Evolutionary conservation across 2,113 vertebrate species (phyloP).

Genomic region (Spilogale gracilis): DNA sequence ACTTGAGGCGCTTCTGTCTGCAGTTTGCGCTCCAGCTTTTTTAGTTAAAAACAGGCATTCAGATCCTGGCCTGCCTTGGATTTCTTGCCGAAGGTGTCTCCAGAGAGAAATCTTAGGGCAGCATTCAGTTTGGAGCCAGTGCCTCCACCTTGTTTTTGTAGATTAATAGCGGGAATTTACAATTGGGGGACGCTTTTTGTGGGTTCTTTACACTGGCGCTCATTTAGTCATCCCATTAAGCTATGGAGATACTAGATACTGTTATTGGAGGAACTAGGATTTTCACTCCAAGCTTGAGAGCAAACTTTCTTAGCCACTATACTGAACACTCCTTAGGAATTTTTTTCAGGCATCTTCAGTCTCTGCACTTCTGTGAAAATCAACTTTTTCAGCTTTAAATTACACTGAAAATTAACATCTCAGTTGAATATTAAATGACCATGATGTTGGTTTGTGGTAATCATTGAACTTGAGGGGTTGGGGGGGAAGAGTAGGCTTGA

Average conservation of each 20-base stretch:
- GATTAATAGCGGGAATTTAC: background rate
- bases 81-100: background rate
- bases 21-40: background rate
- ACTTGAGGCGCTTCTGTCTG: background rate
- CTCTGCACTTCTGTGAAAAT: background rate
- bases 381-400: background rate
- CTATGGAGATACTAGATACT: background rate
- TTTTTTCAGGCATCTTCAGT: background rate
- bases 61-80: background rate
- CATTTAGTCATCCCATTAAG: background rate
- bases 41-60: background rate
- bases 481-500: background rate
- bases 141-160: background rate
- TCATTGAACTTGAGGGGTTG: background rate
- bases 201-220: background rate
- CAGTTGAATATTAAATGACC: constrained; percentile 31
- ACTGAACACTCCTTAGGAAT: background rate
- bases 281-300: background rate
- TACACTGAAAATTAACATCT: constrained; percentile 34
- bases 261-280: background rate
- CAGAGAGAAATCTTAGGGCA: background rate
- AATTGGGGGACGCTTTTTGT: background rate
- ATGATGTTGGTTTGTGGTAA: background rate
- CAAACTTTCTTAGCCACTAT: background rate
- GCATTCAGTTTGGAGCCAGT: background rate